These are phyloP conservation scores for Hypomecis atomaria DNA, from an alignment of 2,888 invertebrate genomes.

Conservation along the genomic window DNA sequence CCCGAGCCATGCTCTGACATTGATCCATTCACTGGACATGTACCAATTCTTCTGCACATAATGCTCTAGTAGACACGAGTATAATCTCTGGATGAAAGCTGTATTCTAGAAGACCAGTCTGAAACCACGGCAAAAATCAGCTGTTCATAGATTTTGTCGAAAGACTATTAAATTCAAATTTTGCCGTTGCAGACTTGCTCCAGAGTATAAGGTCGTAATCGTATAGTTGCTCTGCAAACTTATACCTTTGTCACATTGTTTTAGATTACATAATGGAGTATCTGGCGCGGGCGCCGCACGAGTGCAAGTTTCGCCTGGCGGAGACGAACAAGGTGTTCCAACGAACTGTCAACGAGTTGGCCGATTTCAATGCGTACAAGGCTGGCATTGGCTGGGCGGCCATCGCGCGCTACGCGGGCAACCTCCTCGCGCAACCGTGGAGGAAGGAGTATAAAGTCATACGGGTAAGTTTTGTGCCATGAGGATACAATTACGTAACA, in stretches of 20 bases:
- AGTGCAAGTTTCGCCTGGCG: conserved; percentile 90
- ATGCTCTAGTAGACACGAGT: no score
- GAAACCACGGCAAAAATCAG: no score
- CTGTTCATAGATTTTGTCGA: no score
- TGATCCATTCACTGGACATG: no score
- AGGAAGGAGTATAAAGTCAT: conserved; percentile 93
- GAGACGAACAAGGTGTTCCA: conserved; percentile 91
- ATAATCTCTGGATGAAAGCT: no score
- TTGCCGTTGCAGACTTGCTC: no score
- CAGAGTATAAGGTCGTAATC: no score
- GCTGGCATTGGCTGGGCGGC: conserved; percentile 94
- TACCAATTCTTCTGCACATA: no score
- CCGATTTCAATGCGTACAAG: conserved; percentile 92
- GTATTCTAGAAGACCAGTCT: no score
- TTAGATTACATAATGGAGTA: conserved; percentile 91
- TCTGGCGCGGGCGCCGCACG: conserved; percentile 90
- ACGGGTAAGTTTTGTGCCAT: conserved; percentile 82
- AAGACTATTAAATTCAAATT: no score
- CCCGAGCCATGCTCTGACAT: no score
- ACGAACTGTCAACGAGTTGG: conserved; percentile 87
- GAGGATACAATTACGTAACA: neutral
- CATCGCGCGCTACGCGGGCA: conserved; percentile 93
- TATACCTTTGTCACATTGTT: conserved; percentile 40
- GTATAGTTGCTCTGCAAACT: no score
- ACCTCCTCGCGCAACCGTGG: conserved; percentile 95